Conservation (phyloP, 2,113 vertebrate genomes). For the Myotis davidii region DNA sequence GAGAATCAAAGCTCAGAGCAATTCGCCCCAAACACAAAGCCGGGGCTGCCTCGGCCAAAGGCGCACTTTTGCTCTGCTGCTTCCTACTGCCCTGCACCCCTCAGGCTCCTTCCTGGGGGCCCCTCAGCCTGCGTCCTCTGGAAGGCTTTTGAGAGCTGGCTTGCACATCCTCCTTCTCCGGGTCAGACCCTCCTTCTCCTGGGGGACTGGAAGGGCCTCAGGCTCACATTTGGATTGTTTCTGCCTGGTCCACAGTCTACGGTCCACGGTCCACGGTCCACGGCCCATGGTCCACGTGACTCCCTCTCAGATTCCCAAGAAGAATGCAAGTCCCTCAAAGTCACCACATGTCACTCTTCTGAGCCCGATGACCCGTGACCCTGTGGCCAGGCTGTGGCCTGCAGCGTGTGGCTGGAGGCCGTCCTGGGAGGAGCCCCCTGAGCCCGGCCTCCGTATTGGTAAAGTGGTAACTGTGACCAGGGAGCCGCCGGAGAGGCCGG, state of each 20-base stretch:
- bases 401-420: background rate
- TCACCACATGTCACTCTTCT: accelerated
- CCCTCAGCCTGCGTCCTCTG: background rate
- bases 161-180: background rate
- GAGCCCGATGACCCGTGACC: background rate
- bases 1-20: background rate
- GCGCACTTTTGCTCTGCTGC: background rate
- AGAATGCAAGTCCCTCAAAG: background rate
- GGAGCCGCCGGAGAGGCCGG: background rate
- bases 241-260: too few relatives aligned
- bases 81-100: accelerated
- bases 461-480: accelerated
- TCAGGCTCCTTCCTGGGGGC: background rate
- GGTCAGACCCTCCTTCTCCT: too few relatives aligned
- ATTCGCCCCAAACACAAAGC: background rate
- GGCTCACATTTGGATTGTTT: background rate
- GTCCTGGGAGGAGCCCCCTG: background rate
- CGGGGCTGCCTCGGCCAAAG: background rate
- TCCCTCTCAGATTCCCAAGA: background rate
- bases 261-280: accelerated
- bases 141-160: background rate
- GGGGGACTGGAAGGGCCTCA: background rate
- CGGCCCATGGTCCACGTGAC: accelerated
- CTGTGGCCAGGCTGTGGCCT: accelerated
- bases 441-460: background rate